These are phyloP conservation scores for Portevinia maculata DNA, from an alignment of 2,888 invertebrate species.

Conservation along the genomic window DNA sequence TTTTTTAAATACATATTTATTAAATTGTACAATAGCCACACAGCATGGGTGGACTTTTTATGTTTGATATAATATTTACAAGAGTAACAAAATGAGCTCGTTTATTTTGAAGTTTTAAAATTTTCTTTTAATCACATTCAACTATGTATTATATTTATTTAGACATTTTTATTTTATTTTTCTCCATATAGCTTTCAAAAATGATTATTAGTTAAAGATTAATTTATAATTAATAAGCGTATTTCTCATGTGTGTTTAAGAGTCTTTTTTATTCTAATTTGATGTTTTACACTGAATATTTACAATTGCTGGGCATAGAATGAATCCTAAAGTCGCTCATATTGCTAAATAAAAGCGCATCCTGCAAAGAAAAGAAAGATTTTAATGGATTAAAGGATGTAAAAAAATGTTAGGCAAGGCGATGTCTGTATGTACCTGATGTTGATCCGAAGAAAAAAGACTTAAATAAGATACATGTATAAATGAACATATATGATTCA, in stretches of 20 bases:
- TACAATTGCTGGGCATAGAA: conserved; percentile 50
- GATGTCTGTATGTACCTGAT: too few relatives aligned
- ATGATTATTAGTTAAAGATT: conserved; percentile 58
- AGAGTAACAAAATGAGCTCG: conserved; percentile 31
- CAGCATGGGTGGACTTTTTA: conserved; percentile 28
- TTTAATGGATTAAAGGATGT: not conserved
- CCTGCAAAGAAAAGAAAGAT: conserved; percentile 26
- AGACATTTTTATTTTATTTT: conserved; percentile 19
- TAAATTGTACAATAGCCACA: conserved; percentile 58
- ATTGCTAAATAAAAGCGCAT: conserved; percentile 17
- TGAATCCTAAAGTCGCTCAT: conserved; percentile 12
- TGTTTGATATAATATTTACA: conserved; percentile 53
- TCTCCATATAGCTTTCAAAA: conserved; percentile 31
- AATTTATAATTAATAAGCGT: conserved; percentile 74
- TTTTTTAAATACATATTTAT: conserved; percentile 46
- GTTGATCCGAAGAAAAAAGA: too few relatives aligned
- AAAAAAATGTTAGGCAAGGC: too few relatives aligned
- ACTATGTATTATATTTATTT: conserved; percentile 34
- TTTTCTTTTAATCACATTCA: conserved; percentile 65
- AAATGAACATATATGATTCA: too few relatives aligned
- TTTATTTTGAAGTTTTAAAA: conserved; percentile 26
- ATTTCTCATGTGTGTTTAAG: conserved; percentile 66
- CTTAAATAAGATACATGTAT: too few relatives aligned
- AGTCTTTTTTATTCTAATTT: conserved; percentile 29
- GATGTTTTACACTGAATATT: conserved; percentile 52